Base-by-base conservation (phyloP, 2,888 invertebrate genomes). In the Barypeithes pellucidus region DNA sequence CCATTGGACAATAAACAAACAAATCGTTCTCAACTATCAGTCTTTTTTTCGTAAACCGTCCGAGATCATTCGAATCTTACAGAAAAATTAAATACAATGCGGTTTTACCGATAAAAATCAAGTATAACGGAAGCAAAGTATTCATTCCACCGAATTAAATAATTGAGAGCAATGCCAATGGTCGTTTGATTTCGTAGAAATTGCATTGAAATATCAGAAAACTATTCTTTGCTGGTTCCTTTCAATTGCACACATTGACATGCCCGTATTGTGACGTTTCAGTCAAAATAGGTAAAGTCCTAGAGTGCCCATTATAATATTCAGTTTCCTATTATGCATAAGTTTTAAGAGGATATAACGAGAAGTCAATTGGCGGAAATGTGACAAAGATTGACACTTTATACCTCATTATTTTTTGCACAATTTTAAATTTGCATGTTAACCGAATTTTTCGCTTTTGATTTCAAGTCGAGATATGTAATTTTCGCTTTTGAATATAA, bases 341-440 rank as follows among this genome's bases (percentile, higher is more conserved):
- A 63, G 18, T 60, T 71, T 75, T 67, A 72, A 79, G 76, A 43
- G 69, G 76, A 67, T 70, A 72, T 76, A 76, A 77, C 75, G 76
- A 80, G 82, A 81, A 82, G 81, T 82, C 81, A 81, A 82, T 81
- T 78, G 78, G 79, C 81, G 82, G 81, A 81, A 81, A 81, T 73
- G 73, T 78, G 79, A 79, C 79, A 77, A 75, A 80, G 82, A 82
- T 82, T 82, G 82, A 82, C 82, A 81, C 77, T 75, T 81, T 77
- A 68, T 29, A 77, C 77, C 77, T 79, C 80, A 79, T 81, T 82
- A 82, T 81, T 79, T 77, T 72, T 33, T 66, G 1, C 14, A 62
- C 59, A 22, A 67, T 67, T 50, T 62, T 22, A 18, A 66, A 74
- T 74, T 74, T 74, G 69, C 73, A 70, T 74, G 61, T 61, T n/a